Conservation (phyloP, 2,797 vertebrate genomes). For the Spondyliosoma cantharus region DNA sequence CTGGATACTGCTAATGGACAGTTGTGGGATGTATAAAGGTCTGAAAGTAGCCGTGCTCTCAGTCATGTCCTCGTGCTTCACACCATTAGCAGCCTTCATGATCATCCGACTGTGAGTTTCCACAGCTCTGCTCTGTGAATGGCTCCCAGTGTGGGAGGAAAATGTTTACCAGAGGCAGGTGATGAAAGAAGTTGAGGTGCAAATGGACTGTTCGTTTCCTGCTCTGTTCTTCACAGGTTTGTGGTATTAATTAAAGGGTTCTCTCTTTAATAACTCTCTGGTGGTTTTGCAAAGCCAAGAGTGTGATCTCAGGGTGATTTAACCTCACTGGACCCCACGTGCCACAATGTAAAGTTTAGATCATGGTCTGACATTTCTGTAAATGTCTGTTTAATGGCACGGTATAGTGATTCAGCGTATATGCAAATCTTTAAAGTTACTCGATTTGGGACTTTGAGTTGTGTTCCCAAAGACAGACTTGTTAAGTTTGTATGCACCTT, state of each 20-base stretch:
- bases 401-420: too few relatives aligned
- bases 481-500: too few relatives aligned
- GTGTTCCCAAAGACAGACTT: too few relatives aligned
- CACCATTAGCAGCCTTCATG: slow-evolving; percentile 44
- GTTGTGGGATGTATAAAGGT: slow-evolving; percentile 32
- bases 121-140: slow-evolving; percentile 29
- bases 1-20: slow-evolving; percentile 38
- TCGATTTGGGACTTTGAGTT: too few relatives aligned
- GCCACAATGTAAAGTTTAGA: neutral
- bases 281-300: too few relatives aligned
- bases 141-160: slow-evolving; percentile 3
- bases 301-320: neutral
- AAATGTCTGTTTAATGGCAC: neutral
- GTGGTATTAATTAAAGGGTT: neutral
- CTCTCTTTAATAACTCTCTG: neutral
- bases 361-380: neutral
- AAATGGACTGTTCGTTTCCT: slow-evolving; percentile 19
- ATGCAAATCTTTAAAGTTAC: too few relatives aligned
- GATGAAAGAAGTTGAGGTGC: slow-evolving; percentile 12
- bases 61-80: slow-evolving; percentile 32
- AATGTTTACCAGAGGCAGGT: slow-evolving; percentile 11
- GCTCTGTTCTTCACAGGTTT: neutral
- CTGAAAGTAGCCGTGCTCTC: slow-evolving; percentile 28
- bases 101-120: slow-evolving; percentile 26
- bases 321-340: neutral